Percentiles rank a stretch among this genome's conserved stretches.
Evolutionary conservation across 2,888 invertebrate genomes (phyloP).

Genomic region (Xanthia icteritia): DNA sequence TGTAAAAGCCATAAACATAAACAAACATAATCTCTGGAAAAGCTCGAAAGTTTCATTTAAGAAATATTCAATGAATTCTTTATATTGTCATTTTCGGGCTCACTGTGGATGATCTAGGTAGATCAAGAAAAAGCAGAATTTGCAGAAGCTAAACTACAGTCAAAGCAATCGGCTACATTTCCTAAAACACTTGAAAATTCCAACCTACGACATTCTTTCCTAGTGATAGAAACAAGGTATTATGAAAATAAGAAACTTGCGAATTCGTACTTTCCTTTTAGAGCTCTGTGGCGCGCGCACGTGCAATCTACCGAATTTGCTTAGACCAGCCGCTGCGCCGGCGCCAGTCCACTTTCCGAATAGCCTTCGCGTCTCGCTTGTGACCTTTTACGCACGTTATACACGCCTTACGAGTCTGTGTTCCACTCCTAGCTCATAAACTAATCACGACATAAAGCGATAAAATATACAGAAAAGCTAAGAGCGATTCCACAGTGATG

Average conservation of each 20-base stretch:
- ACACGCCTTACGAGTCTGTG: conserved; percentile 78
- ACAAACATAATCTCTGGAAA: background rate
- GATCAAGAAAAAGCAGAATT: background rate
- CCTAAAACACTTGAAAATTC: background rate
- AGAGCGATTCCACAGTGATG: conserved; percentile 51
- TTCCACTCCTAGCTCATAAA: conserved; percentile 80
- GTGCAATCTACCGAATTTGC: conserved; percentile 85
- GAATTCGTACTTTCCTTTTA: conserved; percentile 65
- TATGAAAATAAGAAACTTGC: conserved; percentile 55
- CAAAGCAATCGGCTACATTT: background rate
- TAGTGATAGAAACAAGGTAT: conserved; percentile 45
- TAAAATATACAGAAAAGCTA: conserved; percentile 68
- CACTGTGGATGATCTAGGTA: background rate
- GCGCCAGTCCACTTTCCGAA: conserved; percentile 89
- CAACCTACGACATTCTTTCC: conserved; percentile 29
- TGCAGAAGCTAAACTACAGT: background rate
- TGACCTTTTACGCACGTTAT: conserved; percentile 88
- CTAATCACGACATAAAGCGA: conserved; percentile 70
- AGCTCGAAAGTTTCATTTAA: background rate
- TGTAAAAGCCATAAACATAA: background rate
- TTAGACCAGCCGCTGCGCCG: conserved; percentile 80
- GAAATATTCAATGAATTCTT: background rate
- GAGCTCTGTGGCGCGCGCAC: conserved; percentile 56
- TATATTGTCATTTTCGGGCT: background rate
- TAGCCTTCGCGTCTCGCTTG: conserved; percentile 89